A percentile compares a stretch with the other conserved stretches of the same genome.
phyloP scores from a whole-genome alignment of 2,113 vertebrate genomes.

The Butorides virescens region DNA sequence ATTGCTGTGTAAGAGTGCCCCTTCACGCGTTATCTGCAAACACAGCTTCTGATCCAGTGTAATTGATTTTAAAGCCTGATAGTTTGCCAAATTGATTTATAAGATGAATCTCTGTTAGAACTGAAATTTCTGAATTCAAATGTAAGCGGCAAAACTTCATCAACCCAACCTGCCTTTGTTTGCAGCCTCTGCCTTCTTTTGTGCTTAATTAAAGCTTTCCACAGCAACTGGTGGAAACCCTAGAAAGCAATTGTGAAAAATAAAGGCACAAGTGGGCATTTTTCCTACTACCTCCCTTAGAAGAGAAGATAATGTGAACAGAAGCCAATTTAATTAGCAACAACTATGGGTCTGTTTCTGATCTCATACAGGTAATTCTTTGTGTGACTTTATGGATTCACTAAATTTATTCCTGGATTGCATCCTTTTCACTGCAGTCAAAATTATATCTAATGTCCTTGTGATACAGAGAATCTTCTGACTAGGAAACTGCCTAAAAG shows the following conservation, averaged over 20 bases:
- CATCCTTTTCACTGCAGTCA: neutral
- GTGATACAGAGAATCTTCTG: neutral
- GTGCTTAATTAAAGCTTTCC: neutral
- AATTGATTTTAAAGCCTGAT: constrained; percentile 70
- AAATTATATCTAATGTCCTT: neutral
- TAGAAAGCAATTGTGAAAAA: neutral
- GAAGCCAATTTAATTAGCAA: neutral
- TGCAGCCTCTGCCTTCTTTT: neutral
- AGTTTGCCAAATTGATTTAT: constrained; percentile 61
- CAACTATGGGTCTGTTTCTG: neutral
- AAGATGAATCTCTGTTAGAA: constrained; percentile 54
- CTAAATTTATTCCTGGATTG: neutral
- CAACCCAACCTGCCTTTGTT: neutral
- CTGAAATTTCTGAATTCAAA: constrained; percentile 11
- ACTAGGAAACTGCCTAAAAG: neutral
- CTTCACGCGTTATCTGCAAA: constrained; percentile 42
- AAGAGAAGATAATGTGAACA: neutral
- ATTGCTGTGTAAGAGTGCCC: constrained; percentile 1
- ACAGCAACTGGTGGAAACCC: neutral
- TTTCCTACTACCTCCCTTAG: neutral
- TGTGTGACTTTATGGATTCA: neutral
- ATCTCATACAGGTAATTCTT: neutral
- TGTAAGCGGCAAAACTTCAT: constrained; percentile 18
- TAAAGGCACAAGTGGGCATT: neutral
- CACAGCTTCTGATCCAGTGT: constrained; percentile 35